Evolutionary conservation across 2,888 invertebrate genomes (phyloP).

Genomic region (Didymodactylos carnosus): DNA sequence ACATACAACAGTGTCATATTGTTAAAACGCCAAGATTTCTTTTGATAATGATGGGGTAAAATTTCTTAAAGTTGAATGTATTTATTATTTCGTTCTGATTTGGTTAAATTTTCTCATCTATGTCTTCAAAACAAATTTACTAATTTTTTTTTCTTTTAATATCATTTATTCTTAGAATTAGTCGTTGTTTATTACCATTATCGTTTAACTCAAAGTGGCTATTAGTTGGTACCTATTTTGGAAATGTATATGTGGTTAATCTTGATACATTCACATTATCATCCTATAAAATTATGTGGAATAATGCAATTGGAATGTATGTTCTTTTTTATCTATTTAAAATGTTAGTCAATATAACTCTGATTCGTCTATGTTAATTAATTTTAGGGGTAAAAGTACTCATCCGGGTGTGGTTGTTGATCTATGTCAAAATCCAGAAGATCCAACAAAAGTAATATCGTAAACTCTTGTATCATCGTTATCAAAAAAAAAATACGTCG

Average conservation of each 20-base stretch:
- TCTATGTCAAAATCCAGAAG: slow-evolving; percentile 84
- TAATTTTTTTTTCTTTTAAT: not conserved
- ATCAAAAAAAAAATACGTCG: too few species aligned
- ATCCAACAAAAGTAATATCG: slow-evolving; percentile 52
- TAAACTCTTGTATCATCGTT: not conserved
- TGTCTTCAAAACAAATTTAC: too few species aligned
- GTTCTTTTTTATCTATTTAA: too few species aligned
- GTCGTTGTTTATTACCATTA: slow-evolving; percentile 56
- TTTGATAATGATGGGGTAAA: too few species aligned
- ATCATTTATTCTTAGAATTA: slow-evolving; percentile 48
- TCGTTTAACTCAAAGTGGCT: slow-evolving; percentile 95
- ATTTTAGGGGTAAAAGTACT: slow-evolving; percentile 66
- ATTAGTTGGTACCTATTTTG: slow-evolving; percentile 88
- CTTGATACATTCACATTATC: slow-evolving; percentile 84
- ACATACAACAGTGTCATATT: too few species aligned
- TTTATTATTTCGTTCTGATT: too few species aligned
- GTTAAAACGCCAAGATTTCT: too few species aligned
- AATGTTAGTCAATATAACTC: not conserved
- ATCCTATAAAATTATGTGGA: slow-evolving; percentile 98
- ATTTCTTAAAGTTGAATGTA: too few species aligned
- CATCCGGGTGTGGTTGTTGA: slow-evolving; percentile 91
- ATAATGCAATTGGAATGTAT: slow-evolving; percentile 96
- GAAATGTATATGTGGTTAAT: slow-evolving; percentile 90
- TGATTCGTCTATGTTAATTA: slow-evolving; percentile 19
- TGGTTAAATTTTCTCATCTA: too few species aligned